Percentiles rank a stretch among this genome's conserved stretches.
Conservation (phyloP, 2,113 vertebrate genomes). For the Calidris pygmaea region DNA sequence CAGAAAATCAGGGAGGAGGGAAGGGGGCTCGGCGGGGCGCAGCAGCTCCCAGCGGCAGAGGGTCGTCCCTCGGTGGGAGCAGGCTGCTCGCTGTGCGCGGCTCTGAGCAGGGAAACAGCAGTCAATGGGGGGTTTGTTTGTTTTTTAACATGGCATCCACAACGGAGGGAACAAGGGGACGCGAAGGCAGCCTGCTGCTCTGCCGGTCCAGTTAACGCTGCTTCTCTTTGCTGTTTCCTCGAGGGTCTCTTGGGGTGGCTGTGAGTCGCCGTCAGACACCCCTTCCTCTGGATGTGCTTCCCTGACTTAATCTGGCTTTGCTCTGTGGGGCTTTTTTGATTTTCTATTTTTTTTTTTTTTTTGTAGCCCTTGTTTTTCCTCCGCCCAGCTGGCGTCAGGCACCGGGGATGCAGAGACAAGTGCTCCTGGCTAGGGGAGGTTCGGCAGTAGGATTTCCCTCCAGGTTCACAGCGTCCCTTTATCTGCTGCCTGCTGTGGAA, state of each 20-base stretch:
- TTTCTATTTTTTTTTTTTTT: not conserved
- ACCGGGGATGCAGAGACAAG: conserved; percentile 1
- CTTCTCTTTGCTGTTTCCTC: not conserved
- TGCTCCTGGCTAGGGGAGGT: not conserved
- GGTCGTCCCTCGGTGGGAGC: not conserved
- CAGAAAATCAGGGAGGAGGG: not conserved
- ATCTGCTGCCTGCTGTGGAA: not conserved
- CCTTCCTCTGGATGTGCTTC: not conserved
- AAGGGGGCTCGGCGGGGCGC: not conserved
- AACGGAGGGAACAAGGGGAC: not conserved
- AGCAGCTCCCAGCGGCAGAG: not conserved
- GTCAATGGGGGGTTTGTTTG: not conserved
- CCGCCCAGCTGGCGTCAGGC: conserved; percentile 6
- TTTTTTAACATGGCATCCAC: conserved; percentile 34
- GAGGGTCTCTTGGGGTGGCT: not conserved
- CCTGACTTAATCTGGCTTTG: not conserved
- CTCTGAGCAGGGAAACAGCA: not conserved
- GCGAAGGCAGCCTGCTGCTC: not conserved
- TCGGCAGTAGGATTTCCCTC: conserved; percentile 5
- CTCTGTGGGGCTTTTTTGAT: not conserved
- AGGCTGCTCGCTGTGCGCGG: not conserved
- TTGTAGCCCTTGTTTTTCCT: not conserved
- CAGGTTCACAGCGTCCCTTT: not conserved
- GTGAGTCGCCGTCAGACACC: not conserved
- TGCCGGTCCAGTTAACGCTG: not conserved